Conservation (phyloP, 2,113 vertebrate species). For the Limnothrissa miodon region DNA sequence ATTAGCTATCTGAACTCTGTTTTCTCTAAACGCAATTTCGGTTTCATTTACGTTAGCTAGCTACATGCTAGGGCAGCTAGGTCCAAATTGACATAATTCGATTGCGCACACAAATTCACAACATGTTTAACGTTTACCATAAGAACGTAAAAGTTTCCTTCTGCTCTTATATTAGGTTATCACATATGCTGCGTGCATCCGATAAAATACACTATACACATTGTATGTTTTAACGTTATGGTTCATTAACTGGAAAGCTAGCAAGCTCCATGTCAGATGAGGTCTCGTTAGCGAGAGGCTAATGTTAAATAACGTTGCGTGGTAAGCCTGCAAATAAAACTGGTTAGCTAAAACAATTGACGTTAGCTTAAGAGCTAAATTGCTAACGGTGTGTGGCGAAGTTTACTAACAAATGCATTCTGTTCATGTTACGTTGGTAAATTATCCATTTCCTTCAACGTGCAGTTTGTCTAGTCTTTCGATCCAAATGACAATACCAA, state of each 20-base stretch:
- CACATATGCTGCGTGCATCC: background rate
- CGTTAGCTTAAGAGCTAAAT: background rate
- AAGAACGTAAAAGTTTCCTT: no score
- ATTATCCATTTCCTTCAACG: background rate
- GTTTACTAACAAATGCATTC: background rate
- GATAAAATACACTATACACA: background rate
- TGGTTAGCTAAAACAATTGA: background rate
- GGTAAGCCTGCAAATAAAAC: slow-evolving; percentile 7
- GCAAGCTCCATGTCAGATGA: background rate
- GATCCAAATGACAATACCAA: background rate
- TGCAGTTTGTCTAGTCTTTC: background rate
- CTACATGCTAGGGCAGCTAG: background rate
- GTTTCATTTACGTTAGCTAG: background rate
- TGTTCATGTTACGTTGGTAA: background rate
- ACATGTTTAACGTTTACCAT: background rate
- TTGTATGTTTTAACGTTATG: background rate
- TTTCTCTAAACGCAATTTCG: background rate
- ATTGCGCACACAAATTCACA: background rate
- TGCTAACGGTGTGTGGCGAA: background rate
- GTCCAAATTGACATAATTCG: background rate
- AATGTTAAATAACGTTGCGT: background rate
- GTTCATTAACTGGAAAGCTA: background rate
- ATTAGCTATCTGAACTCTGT: background rate
- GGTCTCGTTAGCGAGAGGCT: background rate
- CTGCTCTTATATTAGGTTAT: no score